Evolutionary conservation across 2,797 vertebrate genomes (phyloP).

Genomic region (Otolemur crassicaudatus): DNA sequence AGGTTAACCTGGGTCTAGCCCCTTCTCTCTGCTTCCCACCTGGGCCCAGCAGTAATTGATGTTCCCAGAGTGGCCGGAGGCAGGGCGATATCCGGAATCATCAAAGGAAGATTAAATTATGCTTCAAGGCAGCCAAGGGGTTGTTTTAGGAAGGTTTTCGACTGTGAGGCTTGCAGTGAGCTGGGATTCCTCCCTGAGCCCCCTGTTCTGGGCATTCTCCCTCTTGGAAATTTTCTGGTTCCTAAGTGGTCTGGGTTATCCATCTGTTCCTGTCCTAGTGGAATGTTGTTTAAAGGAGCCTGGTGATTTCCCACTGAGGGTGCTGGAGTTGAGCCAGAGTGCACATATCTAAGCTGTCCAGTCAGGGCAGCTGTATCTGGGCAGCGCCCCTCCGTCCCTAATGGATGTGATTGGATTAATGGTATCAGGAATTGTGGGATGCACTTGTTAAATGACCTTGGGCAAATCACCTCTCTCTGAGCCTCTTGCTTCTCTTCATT

Average conservation of each 20-base stretch:
- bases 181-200: background rate
- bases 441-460: background rate
- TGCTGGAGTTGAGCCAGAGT: conserved; percentile 35
- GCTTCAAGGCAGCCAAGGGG: conserved; percentile 34
- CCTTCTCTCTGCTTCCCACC: conserved; percentile 58
- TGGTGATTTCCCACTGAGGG: conserved; percentile 18
- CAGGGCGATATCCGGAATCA: conserved; percentile 69
- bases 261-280: background rate
- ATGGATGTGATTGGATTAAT: background rate
- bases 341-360: background rate
- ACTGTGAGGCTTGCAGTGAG: conserved; percentile 54
- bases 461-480: background rate
- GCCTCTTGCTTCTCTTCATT: conserved; percentile 11
- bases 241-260: conserved; percentile 39
- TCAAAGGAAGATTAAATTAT: conserved; percentile 78
- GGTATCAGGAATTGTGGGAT: background rate
- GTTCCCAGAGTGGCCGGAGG: conserved; percentile 58
- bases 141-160: conserved; percentile 77
- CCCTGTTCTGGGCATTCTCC: background rate
- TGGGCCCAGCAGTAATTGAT: conserved; percentile 63
- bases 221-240: conserved; percentile 30
- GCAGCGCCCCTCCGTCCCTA: background rate
- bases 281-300: conserved; percentile 58
- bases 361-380: background rate
- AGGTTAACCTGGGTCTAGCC: background rate